These are phyloP conservation scores for Cavia porcellus DNA, from an alignment of 2,113 vertebrate species.

Conservation along the genomic window DNA sequence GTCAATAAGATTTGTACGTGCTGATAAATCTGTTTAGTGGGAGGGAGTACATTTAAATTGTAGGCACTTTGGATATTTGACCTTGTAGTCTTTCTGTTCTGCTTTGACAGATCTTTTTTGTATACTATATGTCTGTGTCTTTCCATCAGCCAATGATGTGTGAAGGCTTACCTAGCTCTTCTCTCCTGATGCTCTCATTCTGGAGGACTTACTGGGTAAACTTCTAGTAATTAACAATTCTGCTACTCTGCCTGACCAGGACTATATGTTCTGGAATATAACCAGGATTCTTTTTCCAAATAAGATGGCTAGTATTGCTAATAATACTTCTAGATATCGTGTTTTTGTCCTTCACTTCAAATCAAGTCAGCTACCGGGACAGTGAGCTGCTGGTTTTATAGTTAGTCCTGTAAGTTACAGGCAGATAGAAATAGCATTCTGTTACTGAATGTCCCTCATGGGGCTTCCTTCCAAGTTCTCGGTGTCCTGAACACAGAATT, in stretches of 20 bases:
- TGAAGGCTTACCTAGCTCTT: neutral
- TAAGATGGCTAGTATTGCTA: neutral
- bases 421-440: neutral
- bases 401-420: neutral
- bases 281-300: neutral
- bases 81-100: neutral
- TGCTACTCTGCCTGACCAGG: neutral
- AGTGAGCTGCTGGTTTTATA: neutral
- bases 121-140: neutral
- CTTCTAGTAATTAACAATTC: neutral
- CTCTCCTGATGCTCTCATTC: neutral
- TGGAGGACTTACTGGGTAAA: neutral
- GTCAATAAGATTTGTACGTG: neutral
- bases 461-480: neutral
- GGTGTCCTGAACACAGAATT: neutral
- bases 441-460: neutral
- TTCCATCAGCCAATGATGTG: neutral
- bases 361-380: neutral
- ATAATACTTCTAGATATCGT: neutral
- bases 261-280: neutral
- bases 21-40: neutral
- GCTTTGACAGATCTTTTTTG: neutral
- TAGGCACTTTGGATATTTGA: neutral
- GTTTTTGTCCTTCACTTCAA: neutral
- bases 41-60: neutral